Base-by-base conservation (phyloP, 2,888 invertebrate species). In the Campoplex capitator region DNA sequence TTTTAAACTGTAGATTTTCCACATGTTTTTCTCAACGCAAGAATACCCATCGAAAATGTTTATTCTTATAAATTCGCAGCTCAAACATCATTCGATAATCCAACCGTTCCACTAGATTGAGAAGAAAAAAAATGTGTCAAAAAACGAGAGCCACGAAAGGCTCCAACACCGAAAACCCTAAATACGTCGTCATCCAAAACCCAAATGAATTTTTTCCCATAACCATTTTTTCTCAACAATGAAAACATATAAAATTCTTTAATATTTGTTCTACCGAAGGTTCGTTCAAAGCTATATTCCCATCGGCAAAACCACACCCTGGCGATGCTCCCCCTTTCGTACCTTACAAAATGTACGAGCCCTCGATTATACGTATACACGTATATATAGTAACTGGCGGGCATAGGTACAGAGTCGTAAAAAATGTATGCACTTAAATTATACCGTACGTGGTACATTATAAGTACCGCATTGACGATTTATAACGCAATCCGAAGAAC, bases 401-500 rank as follows among this genome's bases (percentile, higher is more conserved):
- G 48, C 67, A 38, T 58, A 51, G 67, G 70, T 68, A 73, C 67
- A 76, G 77, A 54, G 77, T 83, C 84, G 83, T 88, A 83, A 88
- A 89, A 88, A 88, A 87, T 85, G 83, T 75, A 83, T 62, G 82
- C 58, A 88, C 88, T 86, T 71, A 90, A 90, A 90, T 89, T 89
- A 89, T 88, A 88, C 86, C 84, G 85, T 89, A 86, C 78, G 88
- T 79, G 82, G 84, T 89, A 89, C 85, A 88, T 88, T 88, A 88
- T 89, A 88, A 88, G 84, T 71, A 84, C 80, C 83, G 87, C 86
- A 85, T 88, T 88, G 85, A 77, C 88, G 85, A 90, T 90, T 89
- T 88, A 90, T 88, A 88, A 88, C 87, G 86, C 88, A 85, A 88
- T 89, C 83, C 86, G 79, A 77, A 87, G 85, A 89, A 82, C 83